Evolutionary conservation across 2,797 vertebrate genomes (phyloP), one percentile per base, ranked within the genome.

Genomic region (Hoplostethus atlanticus): DNA sequence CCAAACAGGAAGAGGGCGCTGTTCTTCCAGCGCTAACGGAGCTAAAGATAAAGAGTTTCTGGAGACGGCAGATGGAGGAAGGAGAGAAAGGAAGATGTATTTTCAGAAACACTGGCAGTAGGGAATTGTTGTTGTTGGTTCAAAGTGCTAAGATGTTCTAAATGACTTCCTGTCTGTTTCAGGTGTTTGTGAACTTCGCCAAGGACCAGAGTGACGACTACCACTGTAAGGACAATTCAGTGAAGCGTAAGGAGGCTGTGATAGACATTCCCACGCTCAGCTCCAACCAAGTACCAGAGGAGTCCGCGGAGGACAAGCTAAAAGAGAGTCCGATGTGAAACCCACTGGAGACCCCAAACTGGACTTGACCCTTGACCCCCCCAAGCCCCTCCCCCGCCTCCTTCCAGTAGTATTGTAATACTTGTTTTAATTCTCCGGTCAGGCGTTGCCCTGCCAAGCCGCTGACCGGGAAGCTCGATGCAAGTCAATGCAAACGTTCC

Each of bases 181-280:
- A 98, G 97, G 97, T 99, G 85, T 99, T 99, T 86, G 97, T 99
- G 86, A 99, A 99, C 92, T 99, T 99, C 80, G 97, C 97, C 47
- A 99, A 98, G 94, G 97, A 99, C 95, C 97, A 99, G 95, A 98
- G 97, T 8, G 97, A 98, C 0, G 97, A 99, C 76, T 94, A 99
- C 86, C 95, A 95, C 88, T 95, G 93, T 73, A 98, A 98, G 91
- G 97, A 98, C 85, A 84, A 92, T 34, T 97, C 96, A 0, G 92
- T 98, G 83, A 95, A 96, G 73, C 95, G 96, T 84, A 96, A 95
- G 77, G 96, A 97, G 52, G 94, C 93, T 48, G 79, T 92, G 31
- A 87, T 97, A 60, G 89, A 96, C 53, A 91, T 97, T 61, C 81
- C 95, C 0, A 73, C 90, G 46, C 91, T 95, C 55, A 93, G 91